phyloP scores from a whole-genome alignment of 2,888 invertebrate species.

The Athalia cordata region DNA sequence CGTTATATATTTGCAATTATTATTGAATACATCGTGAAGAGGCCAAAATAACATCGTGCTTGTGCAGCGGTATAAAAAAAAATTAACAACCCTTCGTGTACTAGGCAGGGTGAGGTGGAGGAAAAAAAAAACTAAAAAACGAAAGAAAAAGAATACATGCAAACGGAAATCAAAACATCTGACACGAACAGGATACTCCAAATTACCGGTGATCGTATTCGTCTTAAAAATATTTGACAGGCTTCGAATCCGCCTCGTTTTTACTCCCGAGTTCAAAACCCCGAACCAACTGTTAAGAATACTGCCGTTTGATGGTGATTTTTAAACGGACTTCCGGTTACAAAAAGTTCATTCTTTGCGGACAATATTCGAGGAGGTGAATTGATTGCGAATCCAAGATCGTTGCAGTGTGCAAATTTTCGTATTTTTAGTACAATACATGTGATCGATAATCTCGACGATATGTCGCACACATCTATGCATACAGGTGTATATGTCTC shows the following conservation, averaged over 20 bases:
- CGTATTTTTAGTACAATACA: conserved; percentile 66
- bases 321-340: conserved; percentile 22
- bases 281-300: background rate
- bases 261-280: background rate
- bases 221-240: conserved; percentile 34
- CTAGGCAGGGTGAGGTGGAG: background rate
- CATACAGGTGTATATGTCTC: too few species aligned
- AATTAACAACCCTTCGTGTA: conserved; percentile 4
- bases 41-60: background rate
- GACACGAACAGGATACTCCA: conserved; percentile 44
- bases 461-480: too few species aligned
- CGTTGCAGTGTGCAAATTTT: background rate
- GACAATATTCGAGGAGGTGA: too few species aligned
- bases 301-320: background rate
- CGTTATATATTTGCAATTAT: background rate
- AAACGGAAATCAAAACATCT: conserved; percentile 26
- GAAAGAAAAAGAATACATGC: conserved; percentile 31
- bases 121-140: conserved; percentile 8
- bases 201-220: conserved; percentile 35
- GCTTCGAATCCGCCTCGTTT: background rate
- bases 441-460: conserved; percentile 43
- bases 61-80: background rate
- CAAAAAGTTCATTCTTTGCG: too few species aligned
- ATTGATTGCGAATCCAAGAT: too few species aligned
- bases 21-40: background rate